phyloP scores from a whole-genome alignment of 2,113 vertebrate species.

The Pituophis catenifer region DNA sequence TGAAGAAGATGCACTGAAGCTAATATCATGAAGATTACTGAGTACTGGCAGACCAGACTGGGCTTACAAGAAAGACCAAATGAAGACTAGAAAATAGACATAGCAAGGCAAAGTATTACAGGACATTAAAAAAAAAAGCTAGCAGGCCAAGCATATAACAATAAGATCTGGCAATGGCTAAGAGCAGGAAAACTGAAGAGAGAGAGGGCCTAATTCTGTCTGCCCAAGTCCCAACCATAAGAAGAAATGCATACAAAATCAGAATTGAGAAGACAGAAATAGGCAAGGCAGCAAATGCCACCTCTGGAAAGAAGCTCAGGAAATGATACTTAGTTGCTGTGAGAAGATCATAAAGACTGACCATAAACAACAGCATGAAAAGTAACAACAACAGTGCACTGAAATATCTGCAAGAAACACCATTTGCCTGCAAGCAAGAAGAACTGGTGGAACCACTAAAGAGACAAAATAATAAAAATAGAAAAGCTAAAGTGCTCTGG shows the following conservation, averaged over 20 bases:
- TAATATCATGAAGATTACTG: background rate
- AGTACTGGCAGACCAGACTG: background rate
- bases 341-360: no score
- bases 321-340: no score
- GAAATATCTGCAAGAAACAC: no score
- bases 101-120: background rate
- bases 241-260: background rate
- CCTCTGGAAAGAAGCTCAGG: no score
- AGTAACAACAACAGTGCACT: no score
- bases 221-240: background rate
- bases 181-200: background rate
- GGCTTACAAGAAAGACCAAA: background rate
- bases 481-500: no score
- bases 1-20: background rate
- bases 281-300: background rate
- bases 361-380: no score
- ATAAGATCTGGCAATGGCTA: background rate
- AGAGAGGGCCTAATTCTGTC: background rate
- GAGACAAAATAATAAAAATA: no score
- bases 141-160: background rate
- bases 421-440: no score
- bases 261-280: background rate
- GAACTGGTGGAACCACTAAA: no score
- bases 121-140: background rate
- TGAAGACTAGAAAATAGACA: background rate